Evolutionary conservation across 2,113 vertebrate species (phyloP).

Genomic region (Protobothrops flavoviridis): DNA sequence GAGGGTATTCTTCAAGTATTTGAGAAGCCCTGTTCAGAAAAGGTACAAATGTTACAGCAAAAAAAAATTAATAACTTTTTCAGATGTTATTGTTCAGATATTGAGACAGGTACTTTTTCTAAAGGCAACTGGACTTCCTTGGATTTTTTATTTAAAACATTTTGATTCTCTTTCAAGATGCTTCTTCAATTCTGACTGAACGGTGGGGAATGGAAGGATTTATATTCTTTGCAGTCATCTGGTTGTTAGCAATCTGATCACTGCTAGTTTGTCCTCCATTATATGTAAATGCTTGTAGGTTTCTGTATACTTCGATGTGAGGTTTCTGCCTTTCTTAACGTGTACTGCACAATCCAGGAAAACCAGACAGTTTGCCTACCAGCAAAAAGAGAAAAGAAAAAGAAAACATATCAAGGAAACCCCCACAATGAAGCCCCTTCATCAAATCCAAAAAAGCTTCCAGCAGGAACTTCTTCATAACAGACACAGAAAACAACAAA

Average conservation of each 20-base stretch:
- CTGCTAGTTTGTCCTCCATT: not conserved
- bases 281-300: not conserved
- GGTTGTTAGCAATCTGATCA: not conserved
- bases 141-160: not conserved
- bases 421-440: not conserved
- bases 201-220: not conserved
- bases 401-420: not conserved
- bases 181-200: too few relatives aligned
- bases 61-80: not conserved
- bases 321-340: not conserved
- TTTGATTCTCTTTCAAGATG: too few relatives aligned
- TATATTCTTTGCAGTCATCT: not conserved
- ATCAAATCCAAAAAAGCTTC: not conserved
- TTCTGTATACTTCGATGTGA: not conserved
- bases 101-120: not conserved
- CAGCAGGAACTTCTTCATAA: not conserved
- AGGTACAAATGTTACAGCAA: slow-evolving; percentile 22
- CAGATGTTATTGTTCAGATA: not conserved
- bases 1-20: slow-evolving; percentile 68
- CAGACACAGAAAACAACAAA: not conserved
- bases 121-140: not conserved
- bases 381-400: not conserved
- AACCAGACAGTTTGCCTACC: not conserved
- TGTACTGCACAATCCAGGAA: not conserved
- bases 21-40: slow-evolving; percentile 65